Evolutionary conservation across 2,113 vertebrate genomes (phyloP).

Genomic region (Protomyctophum bolini): DNA sequence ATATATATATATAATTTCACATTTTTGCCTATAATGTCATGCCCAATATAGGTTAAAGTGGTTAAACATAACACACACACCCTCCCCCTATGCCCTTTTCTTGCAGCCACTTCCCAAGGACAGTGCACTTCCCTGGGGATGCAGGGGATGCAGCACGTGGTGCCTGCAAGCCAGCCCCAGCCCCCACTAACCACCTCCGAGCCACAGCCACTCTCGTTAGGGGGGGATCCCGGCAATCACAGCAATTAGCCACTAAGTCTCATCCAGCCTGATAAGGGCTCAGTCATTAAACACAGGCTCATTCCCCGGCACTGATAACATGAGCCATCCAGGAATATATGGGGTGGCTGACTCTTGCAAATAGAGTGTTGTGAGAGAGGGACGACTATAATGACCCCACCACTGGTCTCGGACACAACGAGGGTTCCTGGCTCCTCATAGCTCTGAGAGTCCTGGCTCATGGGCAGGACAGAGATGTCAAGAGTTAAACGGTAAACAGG

Average conservation of each 20-base stretch:
- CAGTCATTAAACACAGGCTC: constrained; percentile 81
- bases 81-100: constrained; percentile 19
- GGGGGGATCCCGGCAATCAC: constrained; percentile 76
- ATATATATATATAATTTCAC: too few relatives aligned
- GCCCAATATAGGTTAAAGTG: too few relatives aligned
- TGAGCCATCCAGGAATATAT: constrained; percentile 56
- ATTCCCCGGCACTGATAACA: constrained; percentile 78
- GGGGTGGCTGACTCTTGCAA: constrained; percentile 56
- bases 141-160: constrained; percentile 57
- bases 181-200: constrained; percentile 67
- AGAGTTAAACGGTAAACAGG: constrained; percentile 36
- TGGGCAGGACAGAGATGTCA: neutral
- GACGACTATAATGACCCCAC: constrained; percentile 28
- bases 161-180: constrained; percentile 57
- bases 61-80: too few relatives aligned
- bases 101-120: constrained; percentile 76
- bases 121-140: constrained; percentile 59
- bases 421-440: neutral
- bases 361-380: constrained; percentile 51
- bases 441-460: neutral
- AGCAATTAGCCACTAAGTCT: constrained; percentile 83
- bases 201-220: constrained; percentile 64
- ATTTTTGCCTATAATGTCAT: too few relatives aligned
- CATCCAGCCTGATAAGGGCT: constrained; percentile 80
- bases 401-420: constrained; percentile 38